These are phyloP conservation scores for Magallana nippona DNA, from an alignment of 2,888 invertebrate genomes.

Conservation along the genomic window DNA sequence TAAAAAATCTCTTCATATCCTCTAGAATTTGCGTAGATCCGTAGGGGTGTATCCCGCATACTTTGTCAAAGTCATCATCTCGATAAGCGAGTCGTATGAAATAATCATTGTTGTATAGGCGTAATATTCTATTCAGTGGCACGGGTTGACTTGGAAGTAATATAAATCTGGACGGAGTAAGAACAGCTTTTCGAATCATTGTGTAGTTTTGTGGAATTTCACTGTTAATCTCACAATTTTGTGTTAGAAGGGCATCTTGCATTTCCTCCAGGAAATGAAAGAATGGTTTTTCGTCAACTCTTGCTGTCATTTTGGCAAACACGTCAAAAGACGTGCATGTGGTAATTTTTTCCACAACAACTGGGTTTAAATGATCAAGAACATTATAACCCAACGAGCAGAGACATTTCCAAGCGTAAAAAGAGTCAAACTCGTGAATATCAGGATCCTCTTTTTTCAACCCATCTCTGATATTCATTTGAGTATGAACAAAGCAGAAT, in stretches of 20 bases:
- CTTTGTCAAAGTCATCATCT: conserved; percentile 37
- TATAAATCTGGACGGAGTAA: conserved; percentile 35
- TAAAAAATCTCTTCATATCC: conserved; percentile 7
- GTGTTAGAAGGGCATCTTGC: neutral
- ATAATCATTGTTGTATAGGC: conserved; percentile 34
- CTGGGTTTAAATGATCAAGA: neutral
- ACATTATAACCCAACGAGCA: conserved; percentile 31
- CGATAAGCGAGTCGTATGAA: conserved; percentile 37
- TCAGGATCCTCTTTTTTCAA: neutral
- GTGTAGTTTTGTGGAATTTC: neutral
- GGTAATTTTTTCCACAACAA: neutral
- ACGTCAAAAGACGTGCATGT: neutral
- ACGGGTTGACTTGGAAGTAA: conserved; percentile 20
- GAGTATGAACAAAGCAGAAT: neutral
- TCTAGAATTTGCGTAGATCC: neutral
- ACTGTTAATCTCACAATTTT: neutral
- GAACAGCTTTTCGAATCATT: conserved; percentile 6
- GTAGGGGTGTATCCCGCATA: neutral
- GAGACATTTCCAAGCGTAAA: conserved; percentile 40
- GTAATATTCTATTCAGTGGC: conserved; percentile 35
- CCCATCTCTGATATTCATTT: neutral
- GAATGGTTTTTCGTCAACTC: neutral
- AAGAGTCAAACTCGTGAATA: conserved; percentile 1
- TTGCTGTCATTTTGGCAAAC: neutral
- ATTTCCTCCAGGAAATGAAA: conserved; percentile 13